Evolutionary conservation across 2,113 vertebrate species (phyloP).

Genomic region (Pterocles orientalis): DNA sequence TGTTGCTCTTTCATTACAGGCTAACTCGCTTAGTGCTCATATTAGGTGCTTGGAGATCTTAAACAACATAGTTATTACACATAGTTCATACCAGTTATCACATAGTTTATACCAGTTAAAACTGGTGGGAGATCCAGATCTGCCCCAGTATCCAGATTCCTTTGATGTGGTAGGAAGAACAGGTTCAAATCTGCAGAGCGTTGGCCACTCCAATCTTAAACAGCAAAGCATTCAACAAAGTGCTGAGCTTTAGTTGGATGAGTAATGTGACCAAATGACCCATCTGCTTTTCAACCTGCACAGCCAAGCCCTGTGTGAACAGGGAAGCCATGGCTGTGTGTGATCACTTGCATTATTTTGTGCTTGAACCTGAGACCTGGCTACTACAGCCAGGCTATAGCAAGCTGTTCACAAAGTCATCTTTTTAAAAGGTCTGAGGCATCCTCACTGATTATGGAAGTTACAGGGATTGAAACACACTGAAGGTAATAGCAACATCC

Average conservation of each 20-base stretch:
- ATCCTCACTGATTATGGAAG: not conserved
- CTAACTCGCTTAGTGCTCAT: not conserved
- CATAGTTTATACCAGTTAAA: not conserved
- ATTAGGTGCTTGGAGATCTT: not conserved
- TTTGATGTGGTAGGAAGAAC: constrained; percentile 22
- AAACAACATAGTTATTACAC: not conserved
- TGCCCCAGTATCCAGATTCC: not conserved
- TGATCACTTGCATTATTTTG: not conserved
- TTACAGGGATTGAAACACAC: not conserved
- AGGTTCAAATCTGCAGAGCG: constrained; percentile 24
- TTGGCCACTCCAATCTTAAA: not conserved
- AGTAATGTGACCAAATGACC: not conserved
- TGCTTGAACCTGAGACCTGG: not conserved
- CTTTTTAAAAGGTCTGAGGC: not conserved
- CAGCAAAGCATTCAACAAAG: not conserved
- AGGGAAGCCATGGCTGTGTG: not conserved
- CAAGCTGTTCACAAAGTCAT: not conserved
- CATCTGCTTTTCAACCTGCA: not conserved
- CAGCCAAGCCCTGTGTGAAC: not conserved
- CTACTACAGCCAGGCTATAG: not conserved
- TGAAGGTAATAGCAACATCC: not conserved
- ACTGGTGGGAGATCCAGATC: constrained; percentile 27
- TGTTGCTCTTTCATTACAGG: not conserved
- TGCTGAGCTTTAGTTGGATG: not conserved
- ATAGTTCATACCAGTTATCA: not conserved